Evolutionary conservation across 1,140 invertebrate genomes (phyloP), one percentile per base, ranked within the genome.

Genomic region (Catajapyx aquilonaris): DNA sequence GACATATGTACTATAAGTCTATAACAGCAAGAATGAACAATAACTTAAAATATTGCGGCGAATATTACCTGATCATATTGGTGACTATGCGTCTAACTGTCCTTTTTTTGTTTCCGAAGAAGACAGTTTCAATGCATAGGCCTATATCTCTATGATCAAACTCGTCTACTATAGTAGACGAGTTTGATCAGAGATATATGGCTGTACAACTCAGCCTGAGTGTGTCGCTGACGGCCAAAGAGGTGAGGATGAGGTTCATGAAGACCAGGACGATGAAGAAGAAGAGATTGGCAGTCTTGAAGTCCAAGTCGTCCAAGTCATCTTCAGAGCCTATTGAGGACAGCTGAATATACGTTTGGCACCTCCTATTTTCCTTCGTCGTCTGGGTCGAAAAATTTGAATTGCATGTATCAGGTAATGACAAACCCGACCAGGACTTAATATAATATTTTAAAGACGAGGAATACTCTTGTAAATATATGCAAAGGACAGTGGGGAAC

Each of bases 341-440:
- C 69, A 61, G 1, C 55, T 54, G 40, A 81, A 79, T 37, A 69
- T 71, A 18, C 34, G 33, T 7, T 51, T 45, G 17, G 61, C 55
- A 20, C n/a, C n/a, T n/a, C n/a, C n/a, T n/a, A n/a, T n/a, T n/a
- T n/a, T n/a, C n/a, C n/a, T n/a, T 60, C 55, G 38, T 56, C 53
- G 35, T 56, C 54, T 3, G 51, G 44, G 20, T 50, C 46, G 11
- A 46, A 36, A 21, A 48, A 47, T 19, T 64, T 62, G 46, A 81
- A 80, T 11, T 81, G 51, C 9, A 71, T 69, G 44, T 73, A 80
- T 46, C 81, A 85, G 46, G 76, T 76, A 18, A 83, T 49, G 1
- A 74, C 76, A 51, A 84, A 85, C 1, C 78, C 79, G 16, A 81
- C 55, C 5, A 84, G 76, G 20, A 84, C 59, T 43, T 81, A 71